phyloP scores from a whole-genome alignment of 2,113 vertebrate species.

The Brachyhypopomus gauderio region DNA sequence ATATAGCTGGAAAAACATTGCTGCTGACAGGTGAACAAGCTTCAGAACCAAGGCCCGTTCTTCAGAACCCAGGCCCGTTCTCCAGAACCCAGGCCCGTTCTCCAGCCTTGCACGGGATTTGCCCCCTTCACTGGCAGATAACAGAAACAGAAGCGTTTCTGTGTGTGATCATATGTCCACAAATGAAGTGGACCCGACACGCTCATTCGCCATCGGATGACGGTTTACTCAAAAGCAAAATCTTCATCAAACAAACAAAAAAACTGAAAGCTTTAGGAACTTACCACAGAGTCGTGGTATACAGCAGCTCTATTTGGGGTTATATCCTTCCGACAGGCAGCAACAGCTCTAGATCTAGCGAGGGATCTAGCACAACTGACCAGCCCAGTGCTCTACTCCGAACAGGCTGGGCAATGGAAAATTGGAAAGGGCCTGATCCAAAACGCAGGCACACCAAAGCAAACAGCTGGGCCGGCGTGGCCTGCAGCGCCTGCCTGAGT shows the following conservation, averaged over 20 bases:
- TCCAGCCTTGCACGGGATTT: no score
- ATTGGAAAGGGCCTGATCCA: constrained; percentile 7
- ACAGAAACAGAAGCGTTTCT: background rate
- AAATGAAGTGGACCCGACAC: background rate
- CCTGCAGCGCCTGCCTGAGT: background rate
- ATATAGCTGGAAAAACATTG: no score
- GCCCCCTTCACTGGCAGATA: background rate
- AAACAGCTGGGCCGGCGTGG: background rate
- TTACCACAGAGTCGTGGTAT: background rate
- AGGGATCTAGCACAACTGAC: background rate
- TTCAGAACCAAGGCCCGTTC: no score
- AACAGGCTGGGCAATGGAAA: constrained; percentile 1
- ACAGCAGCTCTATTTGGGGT: background rate
- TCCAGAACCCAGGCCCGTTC: no score
- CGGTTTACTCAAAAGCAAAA: background rate
- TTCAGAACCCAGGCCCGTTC: no score
- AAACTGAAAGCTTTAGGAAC: background rate
- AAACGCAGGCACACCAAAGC: constrained; percentile 32
- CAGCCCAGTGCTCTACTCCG: background rate
- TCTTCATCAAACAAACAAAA: background rate
- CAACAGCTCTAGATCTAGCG: background rate
- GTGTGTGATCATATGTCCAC: background rate
- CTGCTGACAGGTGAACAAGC: no score
- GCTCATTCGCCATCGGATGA: background rate
- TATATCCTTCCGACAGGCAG: background rate